Percentiles rank a stretch among this genome's conserved stretches.
phyloP scores from a whole-genome alignment of 2,888 invertebrate genomes.

The Ethmia dodecea region DNA sequence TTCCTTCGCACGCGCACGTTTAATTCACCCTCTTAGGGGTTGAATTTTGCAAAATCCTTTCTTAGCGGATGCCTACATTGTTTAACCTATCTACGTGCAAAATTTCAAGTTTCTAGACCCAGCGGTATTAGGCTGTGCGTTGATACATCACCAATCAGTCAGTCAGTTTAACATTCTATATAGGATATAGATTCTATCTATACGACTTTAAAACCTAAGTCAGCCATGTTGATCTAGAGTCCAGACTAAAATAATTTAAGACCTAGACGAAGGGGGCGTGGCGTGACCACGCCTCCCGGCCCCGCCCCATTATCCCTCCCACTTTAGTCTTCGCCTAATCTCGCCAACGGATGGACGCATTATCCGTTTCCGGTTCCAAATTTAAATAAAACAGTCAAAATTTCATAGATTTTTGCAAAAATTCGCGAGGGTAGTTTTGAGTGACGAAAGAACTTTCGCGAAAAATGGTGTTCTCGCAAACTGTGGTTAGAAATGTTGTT shows the following conservation, averaged over 20 bases:
- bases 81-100: too few relatives aligned
- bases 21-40: too few relatives aligned
- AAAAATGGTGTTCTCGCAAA: neutral
- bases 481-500: constrained; percentile 10
- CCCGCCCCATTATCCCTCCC: constrained; percentile 3
- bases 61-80: too few relatives aligned
- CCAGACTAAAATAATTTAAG: constrained; percentile 36
- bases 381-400: neutral
- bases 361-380: neutral
- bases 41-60: too few relatives aligned
- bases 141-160: too few relatives aligned
- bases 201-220: neutral
- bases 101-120: too few relatives aligned
- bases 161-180: too few relatives aligned
- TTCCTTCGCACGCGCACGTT: too few relatives aligned
- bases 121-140: too few relatives aligned
- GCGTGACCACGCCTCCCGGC: constrained; percentile 15
- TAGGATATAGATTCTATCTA: too few relatives aligned
- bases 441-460: neutral
- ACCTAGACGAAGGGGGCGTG: constrained; percentile 21
- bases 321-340: constrained; percentile 3
- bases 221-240: constrained; percentile 30
- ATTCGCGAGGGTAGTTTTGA: neutral
- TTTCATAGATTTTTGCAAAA: neutral
- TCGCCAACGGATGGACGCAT: constrained; percentile 11